Evolutionary conservation across 1,140 invertebrate genomes (phyloP).

Genomic region (Pogonomyrmex californicus): DNA sequence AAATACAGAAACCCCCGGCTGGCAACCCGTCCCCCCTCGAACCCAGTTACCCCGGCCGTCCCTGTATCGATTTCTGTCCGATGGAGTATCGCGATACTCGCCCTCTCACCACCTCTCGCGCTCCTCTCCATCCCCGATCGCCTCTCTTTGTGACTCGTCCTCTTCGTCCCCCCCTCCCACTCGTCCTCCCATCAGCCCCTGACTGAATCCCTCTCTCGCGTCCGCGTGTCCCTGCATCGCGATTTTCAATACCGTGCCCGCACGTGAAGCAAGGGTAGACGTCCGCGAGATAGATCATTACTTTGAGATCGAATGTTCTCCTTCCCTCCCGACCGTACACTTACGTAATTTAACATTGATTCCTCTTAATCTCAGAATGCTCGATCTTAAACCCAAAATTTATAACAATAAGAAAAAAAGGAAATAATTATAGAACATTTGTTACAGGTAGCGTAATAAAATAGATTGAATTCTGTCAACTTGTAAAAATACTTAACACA

Average conservation of each 20-base stretch:
- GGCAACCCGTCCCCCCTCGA: slow-evolving; percentile 51
- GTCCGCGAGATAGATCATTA: slow-evolving; percentile 68
- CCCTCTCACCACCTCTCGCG: slow-evolving; percentile 48
- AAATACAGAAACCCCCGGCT: slow-evolving; percentile 80
- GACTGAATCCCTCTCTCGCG: background rate
- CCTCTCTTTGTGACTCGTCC: slow-evolving; percentile 67
- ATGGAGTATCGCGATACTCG: slow-evolving; percentile 84
- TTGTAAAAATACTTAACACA: background rate
- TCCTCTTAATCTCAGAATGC: background rate
- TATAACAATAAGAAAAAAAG: no score
- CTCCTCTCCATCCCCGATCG: slow-evolving; percentile 55
- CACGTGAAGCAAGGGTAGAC: slow-evolving; percentile 68
- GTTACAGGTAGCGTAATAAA: background rate
- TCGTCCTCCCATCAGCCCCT: background rate
- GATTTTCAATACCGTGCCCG: slow-evolving; percentile 62
- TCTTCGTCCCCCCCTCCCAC: slow-evolving; percentile 9
- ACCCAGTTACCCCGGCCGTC: slow-evolving; percentile 74
- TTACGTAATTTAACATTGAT: background rate
- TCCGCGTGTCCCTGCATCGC: slow-evolving; percentile 60
- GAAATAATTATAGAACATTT: background rate
- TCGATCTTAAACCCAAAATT: background rate
- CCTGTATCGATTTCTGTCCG: slow-evolving; percentile 85
- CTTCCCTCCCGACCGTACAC: background rate
- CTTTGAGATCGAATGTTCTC: slow-evolving; percentile 2
- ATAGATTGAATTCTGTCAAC: background rate